Evolutionary conservation across 2,113 vertebrate genomes (phyloP).

Genomic region (Oostethus manadensis): DNA sequence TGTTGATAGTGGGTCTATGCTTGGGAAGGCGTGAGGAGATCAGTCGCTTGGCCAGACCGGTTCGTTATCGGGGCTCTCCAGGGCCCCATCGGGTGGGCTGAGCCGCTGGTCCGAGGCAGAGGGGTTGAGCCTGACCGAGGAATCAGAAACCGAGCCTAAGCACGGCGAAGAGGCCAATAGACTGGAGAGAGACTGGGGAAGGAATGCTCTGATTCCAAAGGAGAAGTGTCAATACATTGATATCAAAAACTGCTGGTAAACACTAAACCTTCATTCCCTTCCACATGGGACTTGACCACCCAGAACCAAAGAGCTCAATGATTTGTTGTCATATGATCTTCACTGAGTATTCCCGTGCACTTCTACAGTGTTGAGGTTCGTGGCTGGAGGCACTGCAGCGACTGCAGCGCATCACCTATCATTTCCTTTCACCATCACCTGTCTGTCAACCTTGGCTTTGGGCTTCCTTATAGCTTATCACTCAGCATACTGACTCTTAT

Average conservation of each 20-base stretch:
- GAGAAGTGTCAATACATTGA: conserved; percentile 9
- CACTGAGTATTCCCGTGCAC: conserved; percentile 31
- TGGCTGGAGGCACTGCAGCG: conserved; percentile 48
- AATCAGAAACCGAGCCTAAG: conserved; percentile 35
- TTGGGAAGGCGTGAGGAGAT: conserved; percentile 33
- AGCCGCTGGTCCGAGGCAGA: conserved; percentile 44
- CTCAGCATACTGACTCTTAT: conserved; percentile 36
- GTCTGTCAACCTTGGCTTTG: conserved; percentile 42
- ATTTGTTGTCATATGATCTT: conserved; percentile 41
- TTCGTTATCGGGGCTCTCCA: conserved; percentile 69
- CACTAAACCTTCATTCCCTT: conserved; percentile 25
- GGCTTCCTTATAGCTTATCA: conserved; percentile 39
- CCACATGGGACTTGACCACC: conserved; percentile 13
- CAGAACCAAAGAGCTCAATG: conserved; percentile 36
- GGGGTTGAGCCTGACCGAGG: conserved; percentile 44
- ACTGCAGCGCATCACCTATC: conserved; percentile 31
- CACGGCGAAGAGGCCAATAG: conserved; percentile 45
- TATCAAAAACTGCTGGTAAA: conserved; percentile 12
- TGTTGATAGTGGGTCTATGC: conserved; percentile 53
- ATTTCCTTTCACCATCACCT: conserved; percentile 37
- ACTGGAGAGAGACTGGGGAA: conserved; percentile 3
- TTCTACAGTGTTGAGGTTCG: conserved; percentile 27
- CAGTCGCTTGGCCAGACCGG: conserved; percentile 43
- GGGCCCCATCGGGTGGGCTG: conserved; percentile 43
- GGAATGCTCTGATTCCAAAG: background rate